Evolutionary conservation across 2,797 vertebrate genomes (phyloP).

Genomic region (Echiichthys vipera): DNA sequence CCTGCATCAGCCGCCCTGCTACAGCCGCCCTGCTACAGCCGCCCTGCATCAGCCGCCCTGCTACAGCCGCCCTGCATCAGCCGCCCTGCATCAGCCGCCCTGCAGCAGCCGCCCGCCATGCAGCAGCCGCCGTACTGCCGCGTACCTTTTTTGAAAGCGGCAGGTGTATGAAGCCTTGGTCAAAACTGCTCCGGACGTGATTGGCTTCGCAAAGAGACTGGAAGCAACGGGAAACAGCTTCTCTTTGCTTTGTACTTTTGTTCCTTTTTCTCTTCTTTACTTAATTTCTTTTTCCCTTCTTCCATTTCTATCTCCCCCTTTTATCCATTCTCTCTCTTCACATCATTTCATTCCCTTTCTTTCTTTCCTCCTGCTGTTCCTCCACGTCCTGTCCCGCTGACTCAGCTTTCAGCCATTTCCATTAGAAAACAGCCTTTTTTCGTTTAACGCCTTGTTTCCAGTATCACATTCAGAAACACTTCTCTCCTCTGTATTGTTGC

Average conservation of each 20-base stretch:
- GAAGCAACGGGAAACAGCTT: neutral
- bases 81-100: too few species aligned
- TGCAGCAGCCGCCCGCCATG: too few species aligned
- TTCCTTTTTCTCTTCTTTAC: neutral
- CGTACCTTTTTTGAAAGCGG: too few species aligned
- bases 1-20: too few species aligned
- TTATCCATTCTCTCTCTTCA: neutral
- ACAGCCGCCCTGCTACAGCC: too few species aligned
- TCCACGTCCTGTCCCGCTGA: conserved; percentile 19
- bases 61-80: too few species aligned
- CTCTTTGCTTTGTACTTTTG: too few species aligned
- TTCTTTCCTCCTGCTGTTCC: conserved; percentile 11
- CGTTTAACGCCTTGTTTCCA: neutral
- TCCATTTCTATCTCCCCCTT: neutral
- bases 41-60: too few species aligned
- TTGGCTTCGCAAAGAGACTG: neutral
- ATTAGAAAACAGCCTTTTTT: conserved; percentile 5
- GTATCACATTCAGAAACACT: conserved; percentile 24
- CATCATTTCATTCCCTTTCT: neutral
- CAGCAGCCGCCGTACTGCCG: too few species aligned
- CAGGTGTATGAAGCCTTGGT: too few species aligned
- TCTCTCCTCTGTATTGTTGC: conserved; percentile 33
- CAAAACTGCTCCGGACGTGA: too few species aligned
- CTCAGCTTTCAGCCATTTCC: conserved; percentile 36
- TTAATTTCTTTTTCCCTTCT: neutral